Evolutionary conservation across 2,888 invertebrate genomes (phyloP).

Genomic region (Drosophila paramelanica): DNA sequence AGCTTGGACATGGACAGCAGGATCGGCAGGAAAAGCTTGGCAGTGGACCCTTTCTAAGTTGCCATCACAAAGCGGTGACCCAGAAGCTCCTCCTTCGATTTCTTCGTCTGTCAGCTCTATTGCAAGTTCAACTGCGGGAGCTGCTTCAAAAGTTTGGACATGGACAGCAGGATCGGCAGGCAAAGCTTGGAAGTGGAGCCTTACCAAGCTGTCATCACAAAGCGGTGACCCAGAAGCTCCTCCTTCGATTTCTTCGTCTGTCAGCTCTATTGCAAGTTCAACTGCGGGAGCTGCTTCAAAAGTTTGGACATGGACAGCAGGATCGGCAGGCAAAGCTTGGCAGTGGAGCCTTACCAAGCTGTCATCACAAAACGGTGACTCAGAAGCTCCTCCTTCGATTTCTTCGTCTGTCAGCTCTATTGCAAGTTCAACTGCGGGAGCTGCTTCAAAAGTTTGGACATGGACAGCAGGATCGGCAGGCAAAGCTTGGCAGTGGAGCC

Average conservation of each 20-base stretch:
- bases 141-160: not conserved
- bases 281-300: not conserved
- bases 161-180: too few relatives aligned
- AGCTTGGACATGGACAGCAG: not conserved
- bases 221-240: not conserved
- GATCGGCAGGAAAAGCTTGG: not conserved
- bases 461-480: constrained; percentile 1
- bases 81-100: not conserved
- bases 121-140: not conserved
- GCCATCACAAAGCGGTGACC: not conserved
- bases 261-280: not conserved
- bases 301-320: constrained; percentile 1
- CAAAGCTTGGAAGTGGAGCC: too few relatives aligned
- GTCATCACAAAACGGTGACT: constrained; percentile 1
- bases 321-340: constrained; percentile 2
- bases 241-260: constrained; percentile 1
- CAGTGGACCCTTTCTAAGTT: not conserved
- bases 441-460: not conserved
- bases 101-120: not conserved
- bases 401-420: not conserved
- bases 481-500: not conserved
- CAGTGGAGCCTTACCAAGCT: not conserved
- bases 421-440: not conserved
- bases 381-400: not conserved
- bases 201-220: constrained; percentile 8